Base-by-base conservation (phyloP, 2,113 vertebrate species). In the Chelonoidis abingdonii region DNA sequence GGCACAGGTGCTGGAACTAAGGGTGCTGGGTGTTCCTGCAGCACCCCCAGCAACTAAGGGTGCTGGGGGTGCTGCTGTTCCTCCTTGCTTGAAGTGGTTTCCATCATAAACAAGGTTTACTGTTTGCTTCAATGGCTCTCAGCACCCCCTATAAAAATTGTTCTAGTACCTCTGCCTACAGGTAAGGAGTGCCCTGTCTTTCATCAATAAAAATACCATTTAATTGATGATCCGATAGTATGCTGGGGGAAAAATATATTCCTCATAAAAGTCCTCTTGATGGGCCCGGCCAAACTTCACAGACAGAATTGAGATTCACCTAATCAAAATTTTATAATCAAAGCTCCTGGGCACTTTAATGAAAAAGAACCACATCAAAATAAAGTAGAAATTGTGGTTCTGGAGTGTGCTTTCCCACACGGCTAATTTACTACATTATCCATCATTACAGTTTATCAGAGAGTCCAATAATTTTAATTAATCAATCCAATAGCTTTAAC, bases 401-500 rank as follows among this genome's bases (percentile, higher is more conserved):
- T 85, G n/a, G 92, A 49, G 44, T 57, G 31, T 81, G 49, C 84
- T 94, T 83, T 88, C 85, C 92, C 75, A 22, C 8, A 50, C 5
- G 8, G 56, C 29, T 25, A 80, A 2, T 76, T 85, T 89, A 52
- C 92, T 93, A 49, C 94, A 84, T 19, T 21, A 89, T 92, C 31
- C 27, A 85, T 92, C 8, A 84, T 89, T 88, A 75, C 82, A 83
- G 88, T 88, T 95, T 83, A 75, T 94, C 69, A 88, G 41, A 10
- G 38, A 78, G 24, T 22, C 6, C 56, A 54, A 24, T 85, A 53
- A 80, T 95, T 94, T 90, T 92, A 94, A 87, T 90, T 86, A 83
- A 52, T 86, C 5, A 24, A 80, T 72, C 44, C 86, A 81, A 84
- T 44, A 93, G 90, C 93, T 98, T 97, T 96, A 79, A 95, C 97